Base-by-base conservation (phyloP, 2,888 invertebrate genomes). In the Dugesia japonica region DNA sequence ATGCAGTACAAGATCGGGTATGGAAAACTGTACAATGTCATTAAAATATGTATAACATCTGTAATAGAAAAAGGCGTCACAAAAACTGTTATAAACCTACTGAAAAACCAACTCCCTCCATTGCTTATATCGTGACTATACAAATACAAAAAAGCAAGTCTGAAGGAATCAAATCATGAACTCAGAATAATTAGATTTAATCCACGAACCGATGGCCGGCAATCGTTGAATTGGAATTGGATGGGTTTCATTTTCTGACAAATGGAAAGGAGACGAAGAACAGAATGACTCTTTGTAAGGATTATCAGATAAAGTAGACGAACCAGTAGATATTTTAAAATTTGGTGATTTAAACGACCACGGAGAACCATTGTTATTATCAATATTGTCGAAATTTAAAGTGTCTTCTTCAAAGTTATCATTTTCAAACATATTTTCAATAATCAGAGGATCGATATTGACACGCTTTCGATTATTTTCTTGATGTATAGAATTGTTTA, bases 361-460 rank as follows among this genome's bases (percentile, higher is more conserved):
- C 4, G 56, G 56, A 56, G 56, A 56, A 56, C 56, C 17, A n/a
- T 56, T 56, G 17, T 56, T 23, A n/a, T 56, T 56, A 23, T 56
- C 56, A 20, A 7, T 1, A 20, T 56, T 56, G 23, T 56, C 56
- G 56, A 56, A 56, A 56, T 56, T 56, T n/a, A 56, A 56, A 1
- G n/a, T 7, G 4, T 56, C 56, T n/a, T 56, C 38, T 56, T 56
- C 56, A n/a, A 56, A 56, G 1, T 56, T 4, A 9, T 56, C 56
- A n/a, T 56, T 56, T 56, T 56, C 56, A 56, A 56, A 56, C n/a
- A 56, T 56, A 56, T 56, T n/a, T 13, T 56, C 56, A n/a, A 56
- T 56, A 13, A 56, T 56, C 1, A 56, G 23, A 56, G 56, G 56
- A 56, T 56, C 56, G n/a, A 56, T 4, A 23, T 56, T 38, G 4